Conservation (phyloP, 2,888 invertebrate genomes). For the Boloria euphrosyne region DNA sequence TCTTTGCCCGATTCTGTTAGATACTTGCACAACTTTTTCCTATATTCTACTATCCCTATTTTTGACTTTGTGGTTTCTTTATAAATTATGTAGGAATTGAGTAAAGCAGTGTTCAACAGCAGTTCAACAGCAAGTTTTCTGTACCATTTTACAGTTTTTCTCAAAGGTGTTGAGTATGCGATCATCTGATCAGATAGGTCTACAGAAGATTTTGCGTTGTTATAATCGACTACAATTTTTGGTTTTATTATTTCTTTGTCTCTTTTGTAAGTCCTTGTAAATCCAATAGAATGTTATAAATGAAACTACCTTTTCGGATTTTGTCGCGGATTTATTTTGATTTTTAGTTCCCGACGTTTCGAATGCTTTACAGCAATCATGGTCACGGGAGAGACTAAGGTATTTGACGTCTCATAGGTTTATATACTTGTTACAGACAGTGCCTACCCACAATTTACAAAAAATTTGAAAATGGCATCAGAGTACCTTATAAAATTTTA, state of each 20-base stretch:
- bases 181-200: conserved; percentile 35
- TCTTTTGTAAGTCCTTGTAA: conserved; percentile 34
- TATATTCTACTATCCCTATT: conserved; percentile 38
- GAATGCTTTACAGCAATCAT: too few relatives aligned
- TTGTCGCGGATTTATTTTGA: too few relatives aligned
- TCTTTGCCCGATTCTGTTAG: conserved; percentile 38
- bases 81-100: conserved; percentile 41
- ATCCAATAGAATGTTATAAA: conserved; percentile 40
- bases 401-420: too few relatives aligned
- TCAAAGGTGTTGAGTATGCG: conserved; percentile 32
- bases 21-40: conserved; percentile 27
- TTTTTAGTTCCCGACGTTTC: too few relatives aligned
- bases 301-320: too few relatives aligned
- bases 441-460: too few relatives aligned
- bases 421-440: too few relatives aligned
- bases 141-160: conserved; percentile 38
- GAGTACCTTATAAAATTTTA: too few relatives aligned
- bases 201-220: conserved; percentile 26
- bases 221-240: conserved; percentile 33
- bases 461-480: too few relatives aligned
- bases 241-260: conserved; percentile 36
- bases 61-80: conserved; percentile 40
- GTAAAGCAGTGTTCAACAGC: conserved; percentile 39
- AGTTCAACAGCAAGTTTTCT: conserved; percentile 36
- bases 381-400: too few relatives aligned